Conservation (phyloP, 2,113 vertebrate genomes). For the Cryptotis parvus region DNA sequence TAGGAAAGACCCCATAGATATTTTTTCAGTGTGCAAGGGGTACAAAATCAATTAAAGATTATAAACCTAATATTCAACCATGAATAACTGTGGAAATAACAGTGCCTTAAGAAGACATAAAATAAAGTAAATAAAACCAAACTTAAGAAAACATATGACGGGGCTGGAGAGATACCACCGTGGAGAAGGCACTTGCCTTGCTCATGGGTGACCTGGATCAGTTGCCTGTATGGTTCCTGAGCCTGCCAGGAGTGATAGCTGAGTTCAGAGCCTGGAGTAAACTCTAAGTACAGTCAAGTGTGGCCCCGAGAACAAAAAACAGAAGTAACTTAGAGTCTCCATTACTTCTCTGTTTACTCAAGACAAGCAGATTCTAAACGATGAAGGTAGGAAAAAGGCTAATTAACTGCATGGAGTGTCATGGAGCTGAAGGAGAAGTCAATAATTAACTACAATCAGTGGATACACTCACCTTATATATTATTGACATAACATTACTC, state of each 20-base stretch:
- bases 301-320: neutral
- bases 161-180: no score
- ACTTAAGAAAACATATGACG: no score
- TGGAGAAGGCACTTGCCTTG: no score
- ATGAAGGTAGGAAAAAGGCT: neutral
- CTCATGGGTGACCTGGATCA: no score
- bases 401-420: no score
- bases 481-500: neutral
- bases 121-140: no score
- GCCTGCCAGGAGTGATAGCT: no score
- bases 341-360: neutral
- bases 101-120: no score
- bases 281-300: neutral
- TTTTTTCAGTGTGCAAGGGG: neutral
- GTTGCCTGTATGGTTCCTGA: no score
- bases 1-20: neutral
- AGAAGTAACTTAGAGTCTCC: neutral
- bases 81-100: no score
- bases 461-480: neutral
- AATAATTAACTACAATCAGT: neutral
- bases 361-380: neutral
- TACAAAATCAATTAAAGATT: neutral
- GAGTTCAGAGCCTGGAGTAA: neutral
- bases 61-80: no score
- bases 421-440: no score